Evolutionary conservation across 2,113 vertebrate species (phyloP).

Genomic region (Trematomus loennbergii): DNA sequence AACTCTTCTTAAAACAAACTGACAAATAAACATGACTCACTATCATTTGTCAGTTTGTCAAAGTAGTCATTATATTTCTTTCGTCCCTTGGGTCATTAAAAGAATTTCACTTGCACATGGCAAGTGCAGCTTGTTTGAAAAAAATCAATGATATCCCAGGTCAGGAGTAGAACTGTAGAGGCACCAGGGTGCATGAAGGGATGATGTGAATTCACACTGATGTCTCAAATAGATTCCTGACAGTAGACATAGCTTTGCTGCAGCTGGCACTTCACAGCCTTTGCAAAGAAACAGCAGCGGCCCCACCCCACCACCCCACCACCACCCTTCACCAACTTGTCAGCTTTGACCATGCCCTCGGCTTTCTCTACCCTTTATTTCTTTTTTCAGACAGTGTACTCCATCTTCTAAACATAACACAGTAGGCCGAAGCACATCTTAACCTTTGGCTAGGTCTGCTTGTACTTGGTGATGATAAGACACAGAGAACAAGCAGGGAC

Average conservation of each 20-base stretch:
- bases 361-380: constrained; percentile 21
- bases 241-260: constrained; percentile 27
- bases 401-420: constrained; percentile 25
- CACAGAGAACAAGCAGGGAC: background rate
- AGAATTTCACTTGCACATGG: background rate
- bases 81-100: background rate
- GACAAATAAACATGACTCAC: background rate
- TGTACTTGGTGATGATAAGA: background rate
- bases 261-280: constrained; percentile 27
- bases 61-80: background rate
- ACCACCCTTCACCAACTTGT: constrained; percentile 1
- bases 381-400: constrained; percentile 13
- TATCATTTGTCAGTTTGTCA: background rate
- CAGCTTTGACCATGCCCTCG: constrained; percentile 46
- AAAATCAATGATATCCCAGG: background rate
- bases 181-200: constrained; percentile 9
- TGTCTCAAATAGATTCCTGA: constrained; percentile 56
- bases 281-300: constrained; percentile 37
- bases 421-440: background rate
- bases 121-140: background rate
- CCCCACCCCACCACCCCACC: background rate
- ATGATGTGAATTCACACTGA: constrained; percentile 62
- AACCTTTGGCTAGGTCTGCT: background rate
- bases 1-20: background rate
- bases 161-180: constrained; percentile 2